A percentile compares a stretch with the other conserved stretches of the same genome.
phyloP scores from a whole-genome alignment of 2,797 vertebrate genomes.

The Pangasius djambal region DNA sequence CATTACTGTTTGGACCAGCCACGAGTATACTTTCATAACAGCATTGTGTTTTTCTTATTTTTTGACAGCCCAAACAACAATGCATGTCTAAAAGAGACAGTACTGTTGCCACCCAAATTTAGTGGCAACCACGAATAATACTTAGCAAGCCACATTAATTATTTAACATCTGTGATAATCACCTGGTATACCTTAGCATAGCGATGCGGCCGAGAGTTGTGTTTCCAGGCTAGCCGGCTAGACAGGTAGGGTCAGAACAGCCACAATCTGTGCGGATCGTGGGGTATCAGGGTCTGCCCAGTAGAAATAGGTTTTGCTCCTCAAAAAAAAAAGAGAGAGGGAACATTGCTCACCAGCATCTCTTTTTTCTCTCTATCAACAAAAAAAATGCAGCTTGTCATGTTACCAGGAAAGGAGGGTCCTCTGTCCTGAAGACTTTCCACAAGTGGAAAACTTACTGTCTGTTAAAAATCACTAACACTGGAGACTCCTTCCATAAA shows the following conservation, averaged over 20 bases:
- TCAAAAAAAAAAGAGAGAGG: not conserved
- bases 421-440: not conserved
- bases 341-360: not conserved
- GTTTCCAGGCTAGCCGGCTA: not conserved
- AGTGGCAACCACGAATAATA: not conserved
- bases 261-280: not conserved
- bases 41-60: not conserved
- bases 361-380: not conserved
- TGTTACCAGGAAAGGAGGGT: not conserved
- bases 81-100: not conserved
- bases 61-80: not conserved
- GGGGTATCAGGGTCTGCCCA: not conserved
- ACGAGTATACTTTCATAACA: not conserved
- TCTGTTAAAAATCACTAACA: not conserved
- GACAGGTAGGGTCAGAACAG: not conserved
- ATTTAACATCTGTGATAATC: not conserved
- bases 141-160: not conserved
- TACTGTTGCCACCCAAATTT: not conserved
- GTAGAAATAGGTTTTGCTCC: not conserved
- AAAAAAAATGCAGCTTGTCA: too few species aligned
- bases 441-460: not conserved
- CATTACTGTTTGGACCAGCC: not conserved
- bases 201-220: not conserved
- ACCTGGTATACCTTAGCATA: not conserved
- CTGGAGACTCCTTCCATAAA: constrained; percentile 1